A percentile compares a stretch with the other conserved stretches of the same genome.
Conservation (phyloP, 2,888 invertebrate species). For the Callosobruchus maculatus region DNA sequence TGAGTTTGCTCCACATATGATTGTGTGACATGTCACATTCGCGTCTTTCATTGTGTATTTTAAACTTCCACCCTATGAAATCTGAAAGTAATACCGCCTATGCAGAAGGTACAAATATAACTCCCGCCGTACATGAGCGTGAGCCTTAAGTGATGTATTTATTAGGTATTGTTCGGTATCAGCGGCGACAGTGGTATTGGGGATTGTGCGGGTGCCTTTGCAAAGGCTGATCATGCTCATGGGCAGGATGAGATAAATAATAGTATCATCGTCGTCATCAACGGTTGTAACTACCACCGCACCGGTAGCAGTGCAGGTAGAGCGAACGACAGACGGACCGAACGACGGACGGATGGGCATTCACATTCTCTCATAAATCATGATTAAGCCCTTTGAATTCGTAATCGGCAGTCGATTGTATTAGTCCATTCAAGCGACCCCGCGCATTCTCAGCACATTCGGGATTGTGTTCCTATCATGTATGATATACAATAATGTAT, state of each 20-base stretch:
- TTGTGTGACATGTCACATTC: too few species aligned
- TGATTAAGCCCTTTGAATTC: not conserved
- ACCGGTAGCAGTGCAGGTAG: not conserved
- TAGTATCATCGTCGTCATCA: not conserved
- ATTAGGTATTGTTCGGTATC: not conserved
- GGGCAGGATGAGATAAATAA: not conserved
- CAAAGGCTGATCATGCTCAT: not conserved
- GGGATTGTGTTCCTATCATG: not conserved
- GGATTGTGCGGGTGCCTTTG: not conserved
- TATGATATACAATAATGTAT: not conserved
- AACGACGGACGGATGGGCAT: not conserved
- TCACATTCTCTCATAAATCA: not conserved
- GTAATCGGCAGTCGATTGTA: not conserved
- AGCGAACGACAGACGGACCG: not conserved
- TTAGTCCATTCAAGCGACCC: not conserved
- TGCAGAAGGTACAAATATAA: too few species aligned
- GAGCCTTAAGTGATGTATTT: not conserved
- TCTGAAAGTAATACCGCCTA: too few species aligned
- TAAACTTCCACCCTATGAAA: too few species aligned
- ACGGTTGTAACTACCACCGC: too few species aligned
- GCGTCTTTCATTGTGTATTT: too few species aligned
- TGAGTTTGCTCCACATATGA: too few species aligned
- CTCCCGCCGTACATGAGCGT: too few species aligned
- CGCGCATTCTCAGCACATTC: not conserved
- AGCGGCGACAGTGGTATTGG: not conserved